Conservation (phyloP, 2,113 vertebrate genomes). For the Leptocoma aspasia region DNA sequence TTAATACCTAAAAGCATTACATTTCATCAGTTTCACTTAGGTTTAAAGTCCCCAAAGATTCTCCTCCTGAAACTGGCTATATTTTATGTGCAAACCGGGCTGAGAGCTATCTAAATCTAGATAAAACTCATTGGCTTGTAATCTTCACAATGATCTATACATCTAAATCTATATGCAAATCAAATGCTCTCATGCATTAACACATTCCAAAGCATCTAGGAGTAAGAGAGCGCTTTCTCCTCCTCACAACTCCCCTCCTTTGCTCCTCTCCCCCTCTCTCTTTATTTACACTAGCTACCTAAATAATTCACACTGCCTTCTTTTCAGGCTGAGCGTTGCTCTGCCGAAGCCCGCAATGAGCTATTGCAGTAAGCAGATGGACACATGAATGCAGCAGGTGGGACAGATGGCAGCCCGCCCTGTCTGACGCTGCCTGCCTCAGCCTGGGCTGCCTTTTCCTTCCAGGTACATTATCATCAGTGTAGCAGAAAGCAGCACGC, state of each 20-base stretch:
- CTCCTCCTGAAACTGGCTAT: conserved; percentile 65
- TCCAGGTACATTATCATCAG: conserved; percentile 84
- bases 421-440: conserved; percentile 78
- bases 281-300: conserved; percentile 78
- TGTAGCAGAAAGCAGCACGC: conserved; percentile 52
- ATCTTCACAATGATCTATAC: conserved; percentile 80
- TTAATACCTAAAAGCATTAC: conserved; percentile 58
- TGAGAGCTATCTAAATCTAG: conserved; percentile 76
- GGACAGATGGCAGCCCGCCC: conserved; percentile 84
- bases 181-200: conserved; percentile 70
- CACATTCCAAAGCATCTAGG: conserved; percentile 75
- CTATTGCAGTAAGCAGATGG: conserved; percentile 82
- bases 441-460: conserved; percentile 71
- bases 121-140: conserved; percentile 80
- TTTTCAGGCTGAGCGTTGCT: conserved; percentile 68
- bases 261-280: conserved; percentile 46
- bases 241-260: neutral
- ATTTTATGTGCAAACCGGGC: conserved; percentile 78
- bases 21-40: conserved; percentile 70
- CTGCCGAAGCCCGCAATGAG: conserved; percentile 71
- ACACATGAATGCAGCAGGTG: conserved; percentile 85
- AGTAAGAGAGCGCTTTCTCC: conserved; percentile 19
- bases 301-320: conserved; percentile 82
- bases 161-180: conserved; percentile 85
- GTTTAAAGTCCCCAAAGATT: conserved; percentile 62